Base-by-base conservation (phyloP, 2,797 vertebrate species). In the Melanotaenia trifasciata region DNA sequence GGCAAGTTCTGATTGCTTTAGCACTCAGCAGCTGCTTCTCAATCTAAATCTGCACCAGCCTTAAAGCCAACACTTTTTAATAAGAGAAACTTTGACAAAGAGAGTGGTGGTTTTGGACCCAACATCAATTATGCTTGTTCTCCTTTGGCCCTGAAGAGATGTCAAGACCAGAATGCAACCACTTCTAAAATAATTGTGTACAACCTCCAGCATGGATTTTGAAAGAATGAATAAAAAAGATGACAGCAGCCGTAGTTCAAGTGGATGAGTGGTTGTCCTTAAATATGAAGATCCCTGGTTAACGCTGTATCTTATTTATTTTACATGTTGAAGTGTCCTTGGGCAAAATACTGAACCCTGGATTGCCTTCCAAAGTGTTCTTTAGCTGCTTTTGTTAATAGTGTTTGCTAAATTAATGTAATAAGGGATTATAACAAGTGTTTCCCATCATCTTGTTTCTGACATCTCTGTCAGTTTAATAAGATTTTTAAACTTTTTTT, bases 1-100 rank as follows among this genome's bases (percentile, higher is more conserved):
- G 61, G 70, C 58, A 35, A 69, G 11, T 11, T 54, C 10, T 51
- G 72, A 85, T 74, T 53, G 30, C 33, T 69, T 73, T 7, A 32
- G 28, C 16, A 35, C 54, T 71, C 30, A 61, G 30, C 45, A 51
- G 40, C 8, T 45, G 14, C 43, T 64, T 18, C 50, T 45, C 5
- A 58, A 26, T 38, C 47, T 24, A n/a, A 72, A 40, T 26, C 54
- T 40, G 14, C 33, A 32, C 20, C 22, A 53, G 47, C 33, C 24
- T 64, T 14, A 26, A 59, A 53, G 7, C 33, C 20, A 28, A n/a
- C 9, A 30, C 0, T 1, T 22, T 70, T 45, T 47, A 47, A 54
- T 28, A 12, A 59, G 26, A 26, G 4, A 38, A 16, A 20, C 8
- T 38, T 38, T 65, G 14, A 36, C 10, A 5, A 35, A 26, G 13